phyloP scores from a whole-genome alignment of 2,888 invertebrate genomes.

The Bombyx huttoni region DNA sequence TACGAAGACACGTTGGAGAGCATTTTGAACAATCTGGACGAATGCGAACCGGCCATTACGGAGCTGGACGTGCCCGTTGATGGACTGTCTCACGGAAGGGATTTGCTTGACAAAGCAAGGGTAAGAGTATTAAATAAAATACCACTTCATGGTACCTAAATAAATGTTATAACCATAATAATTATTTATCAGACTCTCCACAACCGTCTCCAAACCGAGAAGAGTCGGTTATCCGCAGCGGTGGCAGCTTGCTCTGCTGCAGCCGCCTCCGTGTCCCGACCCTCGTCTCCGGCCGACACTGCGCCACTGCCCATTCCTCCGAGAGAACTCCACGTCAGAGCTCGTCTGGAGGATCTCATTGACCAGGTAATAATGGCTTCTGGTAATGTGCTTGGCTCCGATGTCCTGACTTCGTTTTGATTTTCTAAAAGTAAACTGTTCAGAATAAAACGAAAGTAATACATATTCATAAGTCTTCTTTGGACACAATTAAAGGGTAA shows the following conservation, averaged over 20 bases:
- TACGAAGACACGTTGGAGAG: slow-evolving; percentile 92
- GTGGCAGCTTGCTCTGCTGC: slow-evolving; percentile 95
- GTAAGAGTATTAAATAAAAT: slow-evolving; percentile 31
- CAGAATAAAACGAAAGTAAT: too few species aligned
- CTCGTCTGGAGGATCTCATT: slow-evolving; percentile 90
- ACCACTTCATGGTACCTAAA: too few species aligned
- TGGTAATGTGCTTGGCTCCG: slow-evolving; percentile 5
- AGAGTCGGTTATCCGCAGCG: slow-evolving; percentile 86
- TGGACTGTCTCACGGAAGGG: slow-evolving; percentile 80
- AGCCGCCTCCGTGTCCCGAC: slow-evolving; percentile 90
- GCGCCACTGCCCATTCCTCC: slow-evolving; percentile 89
- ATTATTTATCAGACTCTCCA: slow-evolving; percentile 71
- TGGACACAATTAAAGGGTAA: too few species aligned
- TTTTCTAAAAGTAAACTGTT: background rate
- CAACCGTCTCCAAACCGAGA: slow-evolving; percentile 90
- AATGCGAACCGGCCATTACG: slow-evolving; percentile 83
- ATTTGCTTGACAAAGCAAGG: slow-evolving; percentile 82
- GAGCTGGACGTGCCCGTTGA: slow-evolving; percentile 83
- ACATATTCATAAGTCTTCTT: too few species aligned
- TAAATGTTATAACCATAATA: background rate
- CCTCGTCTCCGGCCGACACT: slow-evolving; percentile 90
- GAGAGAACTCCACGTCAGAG: slow-evolving; percentile 86
- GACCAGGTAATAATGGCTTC: slow-evolving; percentile 81
- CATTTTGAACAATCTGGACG: slow-evolving; percentile 85
- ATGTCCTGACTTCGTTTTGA: background rate